Conservation (phyloP, 2,797 vertebrate species). For the Rhynchonycteris naso region DNA sequence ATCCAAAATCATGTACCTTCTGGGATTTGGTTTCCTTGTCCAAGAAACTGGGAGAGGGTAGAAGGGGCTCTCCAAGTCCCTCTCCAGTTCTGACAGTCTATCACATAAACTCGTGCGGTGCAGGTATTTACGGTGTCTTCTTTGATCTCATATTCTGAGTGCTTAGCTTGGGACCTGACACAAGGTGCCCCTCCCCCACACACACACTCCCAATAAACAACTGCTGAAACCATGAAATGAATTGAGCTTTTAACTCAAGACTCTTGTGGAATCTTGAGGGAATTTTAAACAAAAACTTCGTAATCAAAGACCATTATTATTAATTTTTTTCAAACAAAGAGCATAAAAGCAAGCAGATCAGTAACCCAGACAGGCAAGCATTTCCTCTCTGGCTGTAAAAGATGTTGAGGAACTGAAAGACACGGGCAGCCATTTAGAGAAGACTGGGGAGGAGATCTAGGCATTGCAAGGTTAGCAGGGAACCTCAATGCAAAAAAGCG, state of each 20-base stretch:
- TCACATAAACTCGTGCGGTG: background rate
- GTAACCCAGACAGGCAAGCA: background rate
- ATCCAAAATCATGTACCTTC: background rate
- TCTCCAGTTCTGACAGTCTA: background rate
- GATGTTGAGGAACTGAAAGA: background rate
- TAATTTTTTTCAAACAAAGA: background rate
- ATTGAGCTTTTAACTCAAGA: background rate
- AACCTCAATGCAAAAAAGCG: background rate
- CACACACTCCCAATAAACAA: background rate
- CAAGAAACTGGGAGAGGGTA: background rate
- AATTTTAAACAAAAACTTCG: constrained; percentile 41
- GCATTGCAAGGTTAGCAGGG: background rate
- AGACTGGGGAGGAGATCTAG: background rate
- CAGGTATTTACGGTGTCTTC: background rate
- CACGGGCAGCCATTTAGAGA: background rate
- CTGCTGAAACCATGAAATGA: background rate
- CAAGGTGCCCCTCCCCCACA: background rate
- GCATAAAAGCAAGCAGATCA: background rate
- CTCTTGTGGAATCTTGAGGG: background rate
- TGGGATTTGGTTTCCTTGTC: background rate
- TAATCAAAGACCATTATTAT: background rate
- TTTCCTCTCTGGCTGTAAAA: constrained; percentile 14
- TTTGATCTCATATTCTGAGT: background rate
- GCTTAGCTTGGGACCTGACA: background rate
- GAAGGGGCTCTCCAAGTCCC: background rate